A percentile compares a stretch with the other conserved stretches of the same genome.
These are phyloP conservation scores for Hyposoter didymator DNA, from an alignment of 2,888 invertebrate species.

Conservation along the genomic window DNA sequence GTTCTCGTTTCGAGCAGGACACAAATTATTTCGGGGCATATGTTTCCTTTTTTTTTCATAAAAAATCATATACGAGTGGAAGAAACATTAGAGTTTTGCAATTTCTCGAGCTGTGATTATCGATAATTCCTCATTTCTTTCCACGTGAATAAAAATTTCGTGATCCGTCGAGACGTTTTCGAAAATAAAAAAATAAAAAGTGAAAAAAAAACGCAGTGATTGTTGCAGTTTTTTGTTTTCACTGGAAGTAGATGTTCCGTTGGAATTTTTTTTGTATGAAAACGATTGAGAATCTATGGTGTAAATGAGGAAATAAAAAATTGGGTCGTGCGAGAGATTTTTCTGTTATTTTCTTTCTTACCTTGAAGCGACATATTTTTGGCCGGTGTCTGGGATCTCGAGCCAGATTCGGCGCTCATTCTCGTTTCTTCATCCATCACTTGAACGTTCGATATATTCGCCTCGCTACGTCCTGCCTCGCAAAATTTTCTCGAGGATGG, in stretches of 20 bases:
- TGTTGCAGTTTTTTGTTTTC: not conserved
- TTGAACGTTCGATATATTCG: conserved; percentile 81
- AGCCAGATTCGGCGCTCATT: conserved; percentile 85
- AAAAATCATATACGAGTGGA: not conserved
- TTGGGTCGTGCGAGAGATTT: not conserved
- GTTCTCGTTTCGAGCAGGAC: conserved; percentile 56
- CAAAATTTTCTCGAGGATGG: conserved; percentile 78
- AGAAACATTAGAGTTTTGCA: not conserved
- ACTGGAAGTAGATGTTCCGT: not conserved
- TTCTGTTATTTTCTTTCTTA: conserved; percentile 67
- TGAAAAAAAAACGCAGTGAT: not conserved
- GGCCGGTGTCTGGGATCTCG: conserved; percentile 83
- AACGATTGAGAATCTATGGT: not conserved
- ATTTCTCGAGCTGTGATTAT: not conserved
- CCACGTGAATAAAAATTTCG: not conserved
- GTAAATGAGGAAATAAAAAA: not conserved
- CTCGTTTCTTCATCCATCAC: conserved; percentile 86
- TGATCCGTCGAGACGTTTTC: not conserved
- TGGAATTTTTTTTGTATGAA: not conserved
- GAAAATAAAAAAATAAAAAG: not conserved
- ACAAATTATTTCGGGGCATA: conserved; percentile 3
- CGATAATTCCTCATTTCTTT: not conserved
- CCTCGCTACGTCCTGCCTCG: conserved; percentile 74
- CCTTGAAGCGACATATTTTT: conserved; percentile 80
- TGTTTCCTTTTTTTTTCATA: not conserved